phyloP scores from a whole-genome alignment of 2,113 vertebrate species.

The Emydocephalus ijimae region DNA sequence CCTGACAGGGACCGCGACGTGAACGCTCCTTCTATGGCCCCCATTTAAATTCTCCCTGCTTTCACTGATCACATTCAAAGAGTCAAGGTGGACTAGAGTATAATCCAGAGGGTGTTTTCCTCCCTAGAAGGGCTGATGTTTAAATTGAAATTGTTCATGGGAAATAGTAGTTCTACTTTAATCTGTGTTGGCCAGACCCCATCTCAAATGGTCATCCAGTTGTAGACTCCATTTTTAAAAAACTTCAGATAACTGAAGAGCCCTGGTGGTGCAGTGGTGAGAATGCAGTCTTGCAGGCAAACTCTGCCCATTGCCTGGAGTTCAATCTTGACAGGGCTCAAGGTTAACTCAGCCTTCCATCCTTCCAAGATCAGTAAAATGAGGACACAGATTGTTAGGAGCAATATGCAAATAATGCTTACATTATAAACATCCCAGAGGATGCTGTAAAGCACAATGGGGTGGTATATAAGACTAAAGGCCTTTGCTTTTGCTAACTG shows the following conservation, averaged over 20 bases:
- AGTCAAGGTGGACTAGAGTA: neutral
- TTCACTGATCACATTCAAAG: neutral
- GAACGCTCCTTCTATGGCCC: no score
- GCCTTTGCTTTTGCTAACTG: neutral
- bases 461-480: no score
- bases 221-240: neutral
- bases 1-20: no score
- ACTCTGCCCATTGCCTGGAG: neutral
- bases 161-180: neutral
- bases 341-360: neutral
- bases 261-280: neutral
- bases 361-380: neutral
- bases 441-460: no score
- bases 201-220: neutral
- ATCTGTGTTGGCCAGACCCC: neutral
- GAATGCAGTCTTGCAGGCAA: neutral
- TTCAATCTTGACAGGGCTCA: neutral
- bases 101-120: neutral
- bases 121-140: neutral
- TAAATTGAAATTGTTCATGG: neutral
- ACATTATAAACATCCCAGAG: no score
- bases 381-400: no score
- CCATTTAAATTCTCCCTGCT: neutral
- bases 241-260: neutral
- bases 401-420: no score